phyloP scores from a whole-genome alignment of 2,113 vertebrate genomes.

The Budorcas taxicolor region DNA sequence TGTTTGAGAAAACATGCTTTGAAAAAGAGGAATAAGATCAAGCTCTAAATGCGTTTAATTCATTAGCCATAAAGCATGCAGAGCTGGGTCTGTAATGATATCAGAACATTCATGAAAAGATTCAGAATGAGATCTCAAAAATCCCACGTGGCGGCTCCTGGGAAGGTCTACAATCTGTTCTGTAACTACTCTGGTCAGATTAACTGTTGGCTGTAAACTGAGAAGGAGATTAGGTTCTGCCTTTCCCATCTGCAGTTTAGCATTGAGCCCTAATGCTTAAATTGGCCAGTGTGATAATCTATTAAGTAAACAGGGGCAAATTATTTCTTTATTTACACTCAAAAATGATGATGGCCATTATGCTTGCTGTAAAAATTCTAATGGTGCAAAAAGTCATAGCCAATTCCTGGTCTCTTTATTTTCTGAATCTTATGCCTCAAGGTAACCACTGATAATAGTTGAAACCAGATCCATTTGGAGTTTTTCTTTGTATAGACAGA shows the following conservation, averaged over 20 bases:
- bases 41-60: slow-evolving; percentile 6
- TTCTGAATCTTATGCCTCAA: neutral
- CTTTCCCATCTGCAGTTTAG: neutral
- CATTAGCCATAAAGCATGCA: neutral
- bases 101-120: neutral
- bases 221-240: neutral
- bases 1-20: slow-evolving; percentile 39
- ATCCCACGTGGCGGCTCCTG: neutral
- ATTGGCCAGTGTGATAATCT: neutral
- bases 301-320: neutral
- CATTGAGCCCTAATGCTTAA: neutral
- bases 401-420: neutral
- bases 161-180: neutral
- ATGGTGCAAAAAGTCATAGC: neutral
- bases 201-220: neutral
- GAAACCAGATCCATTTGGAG: neutral
- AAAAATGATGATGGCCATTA: neutral
- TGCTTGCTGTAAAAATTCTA: neutral
- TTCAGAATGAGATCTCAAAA: neutral
- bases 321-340: neutral
- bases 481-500: neutral
- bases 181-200: neutral
- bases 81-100: neutral
- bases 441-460: neutral
- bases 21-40: neutral